Conservation (phyloP, 2,113 vertebrate species). For the Protobothrops mucrosquamatus region DNA sequence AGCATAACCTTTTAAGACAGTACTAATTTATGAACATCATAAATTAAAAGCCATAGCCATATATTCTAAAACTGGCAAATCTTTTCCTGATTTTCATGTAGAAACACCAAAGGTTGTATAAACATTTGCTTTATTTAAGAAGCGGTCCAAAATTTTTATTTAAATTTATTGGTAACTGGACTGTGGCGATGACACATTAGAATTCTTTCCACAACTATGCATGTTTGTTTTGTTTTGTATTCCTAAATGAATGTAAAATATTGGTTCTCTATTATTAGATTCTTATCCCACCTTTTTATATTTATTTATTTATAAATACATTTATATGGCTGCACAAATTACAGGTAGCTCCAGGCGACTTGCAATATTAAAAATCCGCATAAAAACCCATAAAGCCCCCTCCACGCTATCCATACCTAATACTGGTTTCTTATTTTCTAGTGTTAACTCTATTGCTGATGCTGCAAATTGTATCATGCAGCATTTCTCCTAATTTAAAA, state of each 20-base stretch:
- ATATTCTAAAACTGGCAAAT: not conserved
- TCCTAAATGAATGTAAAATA: not conserved
- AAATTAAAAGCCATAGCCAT: not conserved
- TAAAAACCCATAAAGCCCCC: too few relatives aligned
- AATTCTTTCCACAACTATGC: not conserved
- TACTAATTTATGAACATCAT: not conserved
- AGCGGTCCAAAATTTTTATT: not conserved
- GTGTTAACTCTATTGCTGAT: not conserved
- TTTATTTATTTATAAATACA: not conserved
- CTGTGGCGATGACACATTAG: not conserved
- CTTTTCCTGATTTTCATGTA: not conserved
- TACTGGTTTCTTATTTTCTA: not conserved
- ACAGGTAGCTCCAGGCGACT: too few relatives aligned
- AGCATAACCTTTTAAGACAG: not conserved
- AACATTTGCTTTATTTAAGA: not conserved
- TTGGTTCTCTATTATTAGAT: not conserved
- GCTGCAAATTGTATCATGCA: not conserved
- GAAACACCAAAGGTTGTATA: not conserved
- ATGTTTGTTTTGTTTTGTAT: not conserved
- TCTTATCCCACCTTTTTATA: not conserved
- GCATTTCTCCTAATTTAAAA: not conserved
- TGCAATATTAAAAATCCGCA: too few relatives aligned
- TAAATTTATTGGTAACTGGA: not conserved
- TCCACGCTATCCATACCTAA: not conserved
- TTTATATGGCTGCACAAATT: too few relatives aligned